A percentile compares a stretch with the other conserved stretches of the same genome.
These are phyloP conservation scores for Volucella zonaria DNA, from an alignment of 2,888 invertebrate species.

Conservation along the genomic window DNA sequence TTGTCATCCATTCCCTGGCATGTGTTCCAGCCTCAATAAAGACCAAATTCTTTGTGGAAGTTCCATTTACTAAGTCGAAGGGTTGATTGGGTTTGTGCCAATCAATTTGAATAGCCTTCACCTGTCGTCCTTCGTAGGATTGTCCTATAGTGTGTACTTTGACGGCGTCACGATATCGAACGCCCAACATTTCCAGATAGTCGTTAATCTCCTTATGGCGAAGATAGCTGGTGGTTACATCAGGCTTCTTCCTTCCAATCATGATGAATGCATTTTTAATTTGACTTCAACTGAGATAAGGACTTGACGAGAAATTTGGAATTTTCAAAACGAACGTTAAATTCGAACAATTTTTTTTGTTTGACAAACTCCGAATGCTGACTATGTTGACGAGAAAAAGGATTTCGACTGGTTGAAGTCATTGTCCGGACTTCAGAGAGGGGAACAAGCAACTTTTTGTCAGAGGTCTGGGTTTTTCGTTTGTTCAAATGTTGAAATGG, in stretches of 20 bases:
- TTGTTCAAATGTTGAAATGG: conserved; percentile 29
- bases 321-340: conserved; percentile 32
- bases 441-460: conserved; percentile 42
- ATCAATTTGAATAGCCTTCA: conserved; percentile 80
- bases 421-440: conserved; percentile 49
- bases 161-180: conserved; percentile 78
- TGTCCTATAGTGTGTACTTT: conserved; percentile 78
- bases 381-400: conserved; percentile 54
- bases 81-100: conserved; percentile 75
- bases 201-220: conserved; percentile 79
- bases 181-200: conserved; percentile 80
- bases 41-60: conserved; percentile 76
- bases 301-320: neutral
- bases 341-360: conserved; percentile 37
- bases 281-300: neutral
- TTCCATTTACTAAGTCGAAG: neutral
- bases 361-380: conserved; percentile 59
- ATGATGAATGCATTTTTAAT: conserved; percentile 46
- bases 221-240: conserved; percentile 79
- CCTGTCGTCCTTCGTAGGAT: conserved; percentile 79
- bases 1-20: conserved; percentile 88
- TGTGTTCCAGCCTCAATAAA: conserved; percentile 83
- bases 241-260: conserved; percentile 75
- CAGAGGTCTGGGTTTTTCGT: conserved; percentile 46
- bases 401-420: conserved; percentile 43